phyloP scores from a whole-genome alignment of 2,113 vertebrate genomes.

The Neotragus pygmaeus region DNA sequence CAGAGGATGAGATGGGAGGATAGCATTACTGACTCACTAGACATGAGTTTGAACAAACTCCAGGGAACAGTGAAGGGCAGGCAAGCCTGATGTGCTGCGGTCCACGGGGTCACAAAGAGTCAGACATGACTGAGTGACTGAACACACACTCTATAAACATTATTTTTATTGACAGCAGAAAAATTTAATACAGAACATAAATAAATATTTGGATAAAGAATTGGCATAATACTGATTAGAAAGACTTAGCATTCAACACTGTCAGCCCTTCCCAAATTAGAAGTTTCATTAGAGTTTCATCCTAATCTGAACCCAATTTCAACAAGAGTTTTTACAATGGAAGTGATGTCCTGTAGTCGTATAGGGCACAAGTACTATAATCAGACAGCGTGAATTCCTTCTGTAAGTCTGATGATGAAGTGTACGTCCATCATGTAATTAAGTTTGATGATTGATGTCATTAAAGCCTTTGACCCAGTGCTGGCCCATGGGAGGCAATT shows the following conservation, averaged over 20 bases:
- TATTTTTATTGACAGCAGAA: neutral
- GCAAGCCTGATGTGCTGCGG: neutral
- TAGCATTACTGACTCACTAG: neutral
- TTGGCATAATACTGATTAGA: neutral
- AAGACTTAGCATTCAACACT: neutral
- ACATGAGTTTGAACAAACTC: neutral
- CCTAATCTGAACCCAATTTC: neutral
- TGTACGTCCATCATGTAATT: neutral
- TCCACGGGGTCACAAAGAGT: neutral
- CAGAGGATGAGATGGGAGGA: neutral
- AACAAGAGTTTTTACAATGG: neutral
- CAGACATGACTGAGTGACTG: neutral
- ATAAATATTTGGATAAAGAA: neutral
- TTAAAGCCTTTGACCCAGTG: neutral
- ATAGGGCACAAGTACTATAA: neutral
- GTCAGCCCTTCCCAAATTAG: neutral
- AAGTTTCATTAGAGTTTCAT: neutral
- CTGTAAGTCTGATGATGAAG: neutral
- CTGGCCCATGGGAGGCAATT: neutral
- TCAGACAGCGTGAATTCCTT: neutral
- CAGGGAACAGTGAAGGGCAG: neutral
- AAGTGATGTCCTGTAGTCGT: neutral
- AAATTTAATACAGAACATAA: neutral
- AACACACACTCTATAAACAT: neutral
- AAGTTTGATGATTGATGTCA: neutral